phyloP scores from a whole-genome alignment of 2,797 vertebrate genomes.

The Falco novaeseelandiae region DNA sequence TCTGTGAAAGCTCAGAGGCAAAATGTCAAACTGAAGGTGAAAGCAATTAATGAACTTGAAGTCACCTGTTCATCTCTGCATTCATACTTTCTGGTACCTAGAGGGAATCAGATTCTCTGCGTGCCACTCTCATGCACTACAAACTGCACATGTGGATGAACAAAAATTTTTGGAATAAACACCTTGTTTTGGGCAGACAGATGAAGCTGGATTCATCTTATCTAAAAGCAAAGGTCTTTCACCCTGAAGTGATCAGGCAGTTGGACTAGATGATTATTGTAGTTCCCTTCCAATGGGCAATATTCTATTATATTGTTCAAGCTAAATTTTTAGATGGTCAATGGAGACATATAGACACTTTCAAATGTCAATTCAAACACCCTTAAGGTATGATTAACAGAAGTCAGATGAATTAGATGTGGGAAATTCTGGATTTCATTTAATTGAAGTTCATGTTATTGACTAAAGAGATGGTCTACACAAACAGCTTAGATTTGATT shows the following conservation, averaged over 20 bases:
- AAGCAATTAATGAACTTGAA: background rate
- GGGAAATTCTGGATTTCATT: background rate
- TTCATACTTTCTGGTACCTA: background rate
- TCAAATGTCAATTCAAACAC: background rate
- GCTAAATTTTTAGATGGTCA: background rate
- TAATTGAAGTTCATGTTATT: background rate
- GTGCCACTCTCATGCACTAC: background rate
- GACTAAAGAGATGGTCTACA: background rate
- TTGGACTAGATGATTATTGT: background rate
- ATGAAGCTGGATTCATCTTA: background rate
- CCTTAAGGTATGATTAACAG: background rate
- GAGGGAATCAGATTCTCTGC: background rate
- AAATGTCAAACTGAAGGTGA: background rate
- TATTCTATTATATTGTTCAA: background rate
- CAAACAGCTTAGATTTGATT: background rate
- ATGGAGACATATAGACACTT: background rate
- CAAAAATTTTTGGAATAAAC: background rate
- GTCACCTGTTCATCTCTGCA: background rate
- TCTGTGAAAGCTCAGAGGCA: background rate
- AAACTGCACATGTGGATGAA: background rate
- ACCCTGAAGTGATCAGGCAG: rapidly evolving
- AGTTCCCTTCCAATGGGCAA: background rate
- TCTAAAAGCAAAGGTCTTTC: background rate
- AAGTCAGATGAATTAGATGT: background rate
- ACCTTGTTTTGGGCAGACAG: background rate